These are phyloP conservation scores for Palloptera scutellata DNA, from an alignment of 2,888 invertebrate species.

Conservation along the genomic window DNA sequence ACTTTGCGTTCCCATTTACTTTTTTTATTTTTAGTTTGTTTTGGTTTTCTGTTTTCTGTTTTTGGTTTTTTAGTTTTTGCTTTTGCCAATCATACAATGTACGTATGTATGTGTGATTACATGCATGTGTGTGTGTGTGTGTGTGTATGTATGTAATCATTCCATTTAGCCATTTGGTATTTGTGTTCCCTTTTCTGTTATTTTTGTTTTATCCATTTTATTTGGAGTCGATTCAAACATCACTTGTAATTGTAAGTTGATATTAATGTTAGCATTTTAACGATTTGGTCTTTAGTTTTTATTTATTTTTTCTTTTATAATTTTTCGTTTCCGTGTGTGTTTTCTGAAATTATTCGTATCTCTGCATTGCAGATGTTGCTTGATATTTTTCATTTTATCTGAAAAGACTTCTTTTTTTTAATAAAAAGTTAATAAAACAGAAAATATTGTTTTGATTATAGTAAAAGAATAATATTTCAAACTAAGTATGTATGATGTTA, in stretches of 20 bases:
- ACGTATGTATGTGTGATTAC: no score
- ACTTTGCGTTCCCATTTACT: slow-evolving; percentile 20
- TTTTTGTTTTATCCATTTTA: neutral
- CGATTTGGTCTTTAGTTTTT: neutral
- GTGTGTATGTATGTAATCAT: neutral
- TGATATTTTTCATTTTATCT: no score
- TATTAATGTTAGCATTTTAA: slow-evolving; percentile 34
- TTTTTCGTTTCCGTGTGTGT: no score
- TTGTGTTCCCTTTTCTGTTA: neutral
- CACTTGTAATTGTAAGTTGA: slow-evolving; percentile 38
- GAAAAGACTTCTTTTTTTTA: no score
- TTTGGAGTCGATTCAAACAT: slow-evolving; percentile 41
- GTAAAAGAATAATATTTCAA: no score
- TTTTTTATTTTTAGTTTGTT: slow-evolving; percentile 16
- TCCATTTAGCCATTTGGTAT: neutral
- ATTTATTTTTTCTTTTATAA: no score
- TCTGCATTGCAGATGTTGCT: no score
- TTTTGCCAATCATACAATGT: slow-evolving; percentile 15
- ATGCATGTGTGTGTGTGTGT: no score
- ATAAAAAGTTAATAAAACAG: no score
- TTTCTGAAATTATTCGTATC: no score
- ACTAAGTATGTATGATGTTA: no score
- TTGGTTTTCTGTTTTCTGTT: slow-evolving; percentile 12
- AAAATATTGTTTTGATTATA: no score
- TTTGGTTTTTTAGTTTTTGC: slow-evolving; percentile 26